Conservation (phyloP, 2,888 invertebrate genomes). For the Sthenelais limicola region DNA sequence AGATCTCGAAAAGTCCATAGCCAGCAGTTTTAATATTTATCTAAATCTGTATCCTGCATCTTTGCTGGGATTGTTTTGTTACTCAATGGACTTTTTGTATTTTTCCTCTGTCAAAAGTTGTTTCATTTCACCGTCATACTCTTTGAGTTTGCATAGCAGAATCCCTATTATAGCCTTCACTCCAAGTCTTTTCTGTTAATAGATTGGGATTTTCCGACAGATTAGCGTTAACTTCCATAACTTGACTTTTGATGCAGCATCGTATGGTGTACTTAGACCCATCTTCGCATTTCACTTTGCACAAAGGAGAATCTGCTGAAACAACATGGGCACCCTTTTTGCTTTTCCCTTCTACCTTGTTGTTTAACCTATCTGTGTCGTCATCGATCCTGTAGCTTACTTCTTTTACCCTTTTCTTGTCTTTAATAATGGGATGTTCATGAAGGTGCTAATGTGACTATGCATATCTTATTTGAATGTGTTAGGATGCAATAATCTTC, state of each 20-base stretch:
- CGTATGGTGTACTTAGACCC: constrained; percentile 80
- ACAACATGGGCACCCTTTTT: constrained; percentile 87
- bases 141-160: constrained; percentile 82
- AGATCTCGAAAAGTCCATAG: no score
- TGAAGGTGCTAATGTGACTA: constrained; percentile 84
- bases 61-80: no score
- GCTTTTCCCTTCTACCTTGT: constrained; percentile 87
- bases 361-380: constrained; percentile 80
- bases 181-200: constrained; percentile 76
- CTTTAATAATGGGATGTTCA: constrained; percentile 82
- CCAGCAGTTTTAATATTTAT: no score
- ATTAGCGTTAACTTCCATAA: constrained; percentile 85
- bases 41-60: no score
- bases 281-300: constrained; percentile 80
- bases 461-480: constrained; percentile 76
- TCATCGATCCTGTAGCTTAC: constrained; percentile 79
- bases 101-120: constrained; percentile 79
- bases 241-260: constrained; percentile 83
- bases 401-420: constrained; percentile 75
- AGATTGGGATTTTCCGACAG: constrained; percentile 80
- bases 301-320: constrained; percentile 81
- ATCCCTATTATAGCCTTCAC: no score
- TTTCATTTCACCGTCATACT: constrained; percentile 79
- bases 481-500: constrained; percentile 45
- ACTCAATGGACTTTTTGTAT: constrained; percentile 77